These are phyloP conservation scores for Odiellus spinosus DNA, from an alignment of 2,888 invertebrate species.

Conservation along the genomic window DNA sequence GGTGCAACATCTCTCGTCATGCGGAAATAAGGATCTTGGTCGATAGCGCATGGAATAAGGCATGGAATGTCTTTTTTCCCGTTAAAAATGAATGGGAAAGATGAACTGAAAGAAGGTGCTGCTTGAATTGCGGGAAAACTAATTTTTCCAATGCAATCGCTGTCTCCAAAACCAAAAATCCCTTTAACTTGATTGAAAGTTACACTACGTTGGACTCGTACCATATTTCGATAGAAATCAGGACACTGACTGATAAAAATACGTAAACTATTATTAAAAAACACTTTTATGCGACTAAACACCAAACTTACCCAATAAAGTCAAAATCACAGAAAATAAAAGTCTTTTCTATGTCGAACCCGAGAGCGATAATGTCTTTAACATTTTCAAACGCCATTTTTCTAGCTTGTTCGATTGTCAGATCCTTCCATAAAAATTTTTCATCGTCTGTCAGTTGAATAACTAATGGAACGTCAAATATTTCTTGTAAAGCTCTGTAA, in stretches of 20 bases:
- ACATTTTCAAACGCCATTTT: conserved; percentile 74
- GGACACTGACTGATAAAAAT: conserved; percentile 53
- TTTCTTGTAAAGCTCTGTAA: conserved; percentile 86
- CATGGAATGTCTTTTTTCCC: conserved; percentile 57
- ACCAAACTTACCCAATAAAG: conserved; percentile 59
- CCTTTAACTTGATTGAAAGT: conserved; percentile 96
- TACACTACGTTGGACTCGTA: conserved; percentile 79
- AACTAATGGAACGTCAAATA: conserved; percentile 84
- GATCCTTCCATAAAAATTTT: conserved; percentile 90
- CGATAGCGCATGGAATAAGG: conserved; percentile 94
- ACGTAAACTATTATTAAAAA: conserved; percentile 6
- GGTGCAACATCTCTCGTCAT: conserved; percentile 99
- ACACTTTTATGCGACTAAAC: background rate
- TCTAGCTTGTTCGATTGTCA: conserved; percentile 71
- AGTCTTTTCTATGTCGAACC: conserved; percentile 82
- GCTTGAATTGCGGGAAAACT: conserved; percentile 93
- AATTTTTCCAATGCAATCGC: conserved; percentile 91
- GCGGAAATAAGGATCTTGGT: conserved; percentile 94
- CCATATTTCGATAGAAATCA: conserved; percentile 82
- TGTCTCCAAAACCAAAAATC: conserved; percentile 94
- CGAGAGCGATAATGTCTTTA: conserved; percentile 94
- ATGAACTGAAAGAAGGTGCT: conserved; percentile 75
- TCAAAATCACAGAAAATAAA: conserved; percentile 92
- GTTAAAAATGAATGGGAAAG: conserved; percentile 80
- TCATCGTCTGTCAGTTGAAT: conserved; percentile 98